Conservation (phyloP, 1,140 invertebrate genomes). For the Cotesia vestalis region DNA sequence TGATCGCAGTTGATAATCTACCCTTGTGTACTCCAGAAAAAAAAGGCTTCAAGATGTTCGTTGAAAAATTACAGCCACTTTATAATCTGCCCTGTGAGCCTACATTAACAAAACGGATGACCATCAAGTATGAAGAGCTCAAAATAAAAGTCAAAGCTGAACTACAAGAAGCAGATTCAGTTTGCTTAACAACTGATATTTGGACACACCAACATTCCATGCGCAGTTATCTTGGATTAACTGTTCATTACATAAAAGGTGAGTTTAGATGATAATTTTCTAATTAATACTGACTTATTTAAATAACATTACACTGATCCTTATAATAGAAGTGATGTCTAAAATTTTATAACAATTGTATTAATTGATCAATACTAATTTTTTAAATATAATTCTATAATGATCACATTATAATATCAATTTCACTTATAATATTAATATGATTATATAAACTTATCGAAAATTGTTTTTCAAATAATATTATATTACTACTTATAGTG, state of each 20-base stretch:
- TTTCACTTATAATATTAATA: no score
- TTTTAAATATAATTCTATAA: no score
- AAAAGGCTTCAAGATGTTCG: constrained; percentile 27
- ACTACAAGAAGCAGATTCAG: neutral
- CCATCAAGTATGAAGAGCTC: constrained; percentile 22
- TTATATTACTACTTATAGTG: no score
- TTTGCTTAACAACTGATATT: constrained; percentile 23
- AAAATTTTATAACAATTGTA: no score
- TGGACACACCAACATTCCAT: constrained; percentile 27
- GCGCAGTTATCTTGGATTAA: constrained; percentile 13
- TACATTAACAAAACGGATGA: constrained; percentile 25
- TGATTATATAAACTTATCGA: no score
- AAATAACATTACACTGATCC: no score
- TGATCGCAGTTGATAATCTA: constrained; percentile 20
- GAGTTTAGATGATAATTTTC: neutral
- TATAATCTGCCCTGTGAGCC: constrained; percentile 28
- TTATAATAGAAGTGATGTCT: no score
- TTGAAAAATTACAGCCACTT: constrained; percentile 20
- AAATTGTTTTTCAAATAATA: no score
- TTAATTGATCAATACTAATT: no score
- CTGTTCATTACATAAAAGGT: constrained; percentile 17
- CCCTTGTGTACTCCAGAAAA: constrained; percentile 28
- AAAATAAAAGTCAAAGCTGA: constrained; percentile 20
- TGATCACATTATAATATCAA: no score
- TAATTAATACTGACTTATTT: no score